phyloP scores from a whole-genome alignment of 2,888 invertebrate genomes.

The Drymonia ruficornis region DNA sequence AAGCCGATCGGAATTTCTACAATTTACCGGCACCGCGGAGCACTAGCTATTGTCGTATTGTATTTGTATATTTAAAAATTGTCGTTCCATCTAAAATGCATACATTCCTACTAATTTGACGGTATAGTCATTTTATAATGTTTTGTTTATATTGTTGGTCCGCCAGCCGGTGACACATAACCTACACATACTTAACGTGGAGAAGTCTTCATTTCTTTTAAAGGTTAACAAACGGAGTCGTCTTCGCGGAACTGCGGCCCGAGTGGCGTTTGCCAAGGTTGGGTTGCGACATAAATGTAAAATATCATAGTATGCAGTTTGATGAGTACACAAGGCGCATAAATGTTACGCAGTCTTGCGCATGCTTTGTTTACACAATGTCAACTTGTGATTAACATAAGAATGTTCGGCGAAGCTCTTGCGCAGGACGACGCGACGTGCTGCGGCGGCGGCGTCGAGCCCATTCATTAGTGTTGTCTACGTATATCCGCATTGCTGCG shows the following conservation, averaged over 20 bases:
- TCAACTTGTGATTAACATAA: neutral
- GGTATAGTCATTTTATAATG: too few species aligned
- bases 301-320: neutral
- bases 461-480: neutral
- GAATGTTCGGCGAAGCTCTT: slow-evolving; percentile 1
- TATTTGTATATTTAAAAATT: too few species aligned
- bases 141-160: too few species aligned
- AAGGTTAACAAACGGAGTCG: neutral
- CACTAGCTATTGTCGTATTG: too few species aligned
- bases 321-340: neutral
- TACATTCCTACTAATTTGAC: too few species aligned
- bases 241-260: neutral
- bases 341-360: neutral
- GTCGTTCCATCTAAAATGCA: too few species aligned
- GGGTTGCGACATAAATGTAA: neutral
- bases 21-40: too few species aligned
- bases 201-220: too few species aligned
- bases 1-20: too few species aligned
- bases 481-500: neutral
- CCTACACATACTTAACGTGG: too few species aligned
- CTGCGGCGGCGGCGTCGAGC: neutral
- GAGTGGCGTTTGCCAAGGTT: neutral
- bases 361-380: neutral
- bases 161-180: too few species aligned
- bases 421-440: neutral